Evolutionary conservation across 2,797 vertebrate genomes (phyloP).

Genomic region (Pangasius krempfi): DNA sequence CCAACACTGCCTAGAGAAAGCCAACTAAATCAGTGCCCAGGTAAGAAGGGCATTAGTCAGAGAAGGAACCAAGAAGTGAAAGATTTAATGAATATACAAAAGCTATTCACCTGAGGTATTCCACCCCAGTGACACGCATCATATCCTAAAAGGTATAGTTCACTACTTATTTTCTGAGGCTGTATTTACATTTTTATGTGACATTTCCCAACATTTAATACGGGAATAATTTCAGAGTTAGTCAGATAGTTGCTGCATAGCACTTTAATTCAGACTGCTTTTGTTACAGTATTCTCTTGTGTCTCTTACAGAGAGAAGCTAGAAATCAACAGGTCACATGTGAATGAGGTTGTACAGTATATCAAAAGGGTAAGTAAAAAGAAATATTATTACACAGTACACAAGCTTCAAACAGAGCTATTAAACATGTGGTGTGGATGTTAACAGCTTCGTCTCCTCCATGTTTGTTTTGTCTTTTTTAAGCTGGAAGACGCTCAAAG

Average conservation of each 20-base stretch:
- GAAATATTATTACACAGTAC: background rate
- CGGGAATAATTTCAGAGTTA: background rate
- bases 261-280: background rate
- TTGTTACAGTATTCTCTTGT: background rate
- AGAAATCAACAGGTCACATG: slow-evolving; percentile 95
- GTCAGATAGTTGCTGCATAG: background rate
- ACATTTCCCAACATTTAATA: background rate
- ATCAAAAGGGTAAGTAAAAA: slow-evolving; percentile 88
- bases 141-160: background rate
- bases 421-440: background rate
- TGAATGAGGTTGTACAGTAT: slow-evolving; percentile 96
- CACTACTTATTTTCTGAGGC: background rate
- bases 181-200: background rate
- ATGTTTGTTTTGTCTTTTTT: slow-evolving; percentile 13
- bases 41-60: background rate
- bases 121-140: background rate
- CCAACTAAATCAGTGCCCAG: background rate
- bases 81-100: background rate
- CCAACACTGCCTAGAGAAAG: background rate
- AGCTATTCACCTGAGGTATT: background rate
- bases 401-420: background rate
- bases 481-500: slow-evolving; percentile 95
- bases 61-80: background rate
- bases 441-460: slow-evolving; percentile 1
- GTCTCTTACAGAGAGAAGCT: slow-evolving; percentile 86